Evolutionary conservation across 1,140 invertebrate species (phyloP).

Genomic region (Aplysia californica): DNA sequence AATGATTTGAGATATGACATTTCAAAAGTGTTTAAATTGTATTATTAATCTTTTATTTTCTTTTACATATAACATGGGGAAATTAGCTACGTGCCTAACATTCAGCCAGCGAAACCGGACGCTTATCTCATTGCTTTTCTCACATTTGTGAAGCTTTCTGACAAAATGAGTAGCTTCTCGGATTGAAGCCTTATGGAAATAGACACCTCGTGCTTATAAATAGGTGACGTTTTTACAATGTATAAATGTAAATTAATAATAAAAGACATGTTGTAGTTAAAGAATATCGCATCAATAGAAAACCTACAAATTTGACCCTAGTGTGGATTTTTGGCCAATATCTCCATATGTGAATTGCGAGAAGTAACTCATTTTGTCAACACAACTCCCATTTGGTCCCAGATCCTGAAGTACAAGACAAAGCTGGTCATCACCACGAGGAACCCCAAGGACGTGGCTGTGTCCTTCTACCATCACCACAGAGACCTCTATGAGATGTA

Average conservation of each 20-base stretch:
- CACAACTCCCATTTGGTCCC: neutral
- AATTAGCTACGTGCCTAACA: neutral
- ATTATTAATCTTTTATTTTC: neutral
- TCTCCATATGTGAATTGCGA: too few species aligned
- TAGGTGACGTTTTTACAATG: too few species aligned
- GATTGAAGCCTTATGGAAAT: too few species aligned
- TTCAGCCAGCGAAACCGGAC: neutral
- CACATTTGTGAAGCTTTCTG: neutral
- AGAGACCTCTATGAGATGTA: conserved; percentile 33
- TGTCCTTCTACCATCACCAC: conserved; percentile 48
- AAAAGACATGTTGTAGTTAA: too few species aligned
- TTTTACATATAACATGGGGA: neutral
- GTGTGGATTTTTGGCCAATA: neutral
- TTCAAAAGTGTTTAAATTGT: neutral
- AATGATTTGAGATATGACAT: too few species aligned
- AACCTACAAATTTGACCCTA: too few species aligned
- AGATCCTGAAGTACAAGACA: neutral
- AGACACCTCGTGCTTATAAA: too few species aligned
- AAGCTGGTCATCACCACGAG: conserved; percentile 35
- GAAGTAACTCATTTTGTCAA: too few species aligned
- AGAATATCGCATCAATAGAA: too few species aligned
- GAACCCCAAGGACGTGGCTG: conserved; percentile 47
- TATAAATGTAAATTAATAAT: too few species aligned
- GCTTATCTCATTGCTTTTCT: neutral
- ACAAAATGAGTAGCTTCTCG: too few species aligned